Conservation (phyloP, 1,140 invertebrate genomes). For the Microplitis mediator region DNA sequence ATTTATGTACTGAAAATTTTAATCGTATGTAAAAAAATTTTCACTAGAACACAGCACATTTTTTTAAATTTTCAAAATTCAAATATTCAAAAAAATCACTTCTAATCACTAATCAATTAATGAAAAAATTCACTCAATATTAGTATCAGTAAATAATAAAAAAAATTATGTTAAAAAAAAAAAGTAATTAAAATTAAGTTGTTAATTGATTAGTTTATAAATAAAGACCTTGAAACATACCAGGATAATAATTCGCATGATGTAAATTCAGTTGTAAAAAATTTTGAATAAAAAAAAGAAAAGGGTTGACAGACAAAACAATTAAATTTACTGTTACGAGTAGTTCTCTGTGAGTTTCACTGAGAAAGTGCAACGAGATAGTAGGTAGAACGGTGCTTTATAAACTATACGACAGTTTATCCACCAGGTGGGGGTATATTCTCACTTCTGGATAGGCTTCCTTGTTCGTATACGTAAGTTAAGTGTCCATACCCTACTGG, state of each 20-base stretch:
- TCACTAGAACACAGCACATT: too few relatives aligned
- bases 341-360: conserved; percentile 57
- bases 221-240: conserved; percentile 41
- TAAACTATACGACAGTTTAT: conserved; percentile 45
- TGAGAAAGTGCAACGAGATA: conserved; percentile 60
- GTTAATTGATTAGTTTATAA: neutral
- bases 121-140: too few relatives aligned
- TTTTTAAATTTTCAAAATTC: too few relatives aligned
- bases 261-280: conserved; percentile 27
- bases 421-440: neutral
- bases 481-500: neutral
- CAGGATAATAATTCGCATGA: conserved; percentile 60
- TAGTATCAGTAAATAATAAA: too few relatives aligned
- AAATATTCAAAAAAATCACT: too few relatives aligned
- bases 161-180: too few relatives aligned
- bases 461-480: conserved; percentile 1
- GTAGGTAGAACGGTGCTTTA: conserved; percentile 57
- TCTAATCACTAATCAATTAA: too few relatives aligned
- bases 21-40: too few relatives aligned
- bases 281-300: neutral
- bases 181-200: too few relatives aligned
- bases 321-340: conserved; percentile 10
- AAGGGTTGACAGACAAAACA: conserved; percentile 31
- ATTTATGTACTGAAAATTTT: too few relatives aligned
- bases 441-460: conserved; percentile 14